A percentile compares a stretch with the other conserved stretches of the same genome.
phyloP scores from a whole-genome alignment of 2,888 invertebrate genomes.

The Rhaphigaster nebulosa region DNA sequence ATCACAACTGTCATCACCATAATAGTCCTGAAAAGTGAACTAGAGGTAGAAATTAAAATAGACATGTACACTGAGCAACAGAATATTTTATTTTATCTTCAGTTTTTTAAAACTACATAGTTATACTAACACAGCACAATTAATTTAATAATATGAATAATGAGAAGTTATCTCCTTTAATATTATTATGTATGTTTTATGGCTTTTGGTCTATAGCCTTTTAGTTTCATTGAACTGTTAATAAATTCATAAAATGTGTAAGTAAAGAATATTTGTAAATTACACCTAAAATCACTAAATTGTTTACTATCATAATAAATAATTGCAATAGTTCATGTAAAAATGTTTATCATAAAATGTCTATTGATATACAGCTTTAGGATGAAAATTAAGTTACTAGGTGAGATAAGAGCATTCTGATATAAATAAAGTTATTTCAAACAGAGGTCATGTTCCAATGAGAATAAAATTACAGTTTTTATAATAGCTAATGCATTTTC shows the following conservation, averaged over 20 bases:
- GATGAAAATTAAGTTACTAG: too few species aligned
- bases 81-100: background rate
- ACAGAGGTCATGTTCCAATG: too few species aligned
- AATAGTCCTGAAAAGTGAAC: constrained; percentile 3
- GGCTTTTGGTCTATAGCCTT: background rate
- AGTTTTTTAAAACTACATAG: background rate
- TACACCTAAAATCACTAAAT: background rate
- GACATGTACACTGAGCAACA: background rate
- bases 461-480: too few species aligned
- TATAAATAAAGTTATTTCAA: too few species aligned
- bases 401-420: too few species aligned
- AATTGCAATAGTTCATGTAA: background rate
- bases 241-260: background rate
- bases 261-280: too few species aligned
- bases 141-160: background rate
- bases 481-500: too few species aligned
- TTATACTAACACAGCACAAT: background rate
- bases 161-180: background rate
- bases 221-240: background rate
- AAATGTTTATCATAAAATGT: too few species aligned
- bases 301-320: background rate
- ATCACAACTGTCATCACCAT: constrained; percentile 22
- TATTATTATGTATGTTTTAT: background rate
- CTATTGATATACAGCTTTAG: too few species aligned
- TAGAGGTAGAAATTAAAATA: constrained; percentile 3